Percentiles rank a stretch among this genome's conserved stretches.
Evolutionary conservation across 1,140 invertebrate species (phyloP).

Genomic region (Lamellibrachia luymesi): DNA sequence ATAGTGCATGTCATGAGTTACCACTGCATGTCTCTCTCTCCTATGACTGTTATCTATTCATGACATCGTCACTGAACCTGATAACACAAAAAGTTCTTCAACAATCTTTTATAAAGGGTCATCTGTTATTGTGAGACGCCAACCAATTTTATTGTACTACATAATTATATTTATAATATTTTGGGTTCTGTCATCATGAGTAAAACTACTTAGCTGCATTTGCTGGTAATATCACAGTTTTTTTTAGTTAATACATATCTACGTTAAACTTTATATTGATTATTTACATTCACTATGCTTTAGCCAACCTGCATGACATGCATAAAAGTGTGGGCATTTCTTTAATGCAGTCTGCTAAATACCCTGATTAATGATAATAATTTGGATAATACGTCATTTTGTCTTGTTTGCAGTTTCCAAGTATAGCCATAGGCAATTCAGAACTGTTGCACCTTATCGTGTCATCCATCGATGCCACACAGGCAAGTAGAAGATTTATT

Average conservation of each 20-base stretch:
- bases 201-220: no score
- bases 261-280: neutral
- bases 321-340: neutral
- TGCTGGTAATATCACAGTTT: neutral
- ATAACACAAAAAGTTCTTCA: neutral
- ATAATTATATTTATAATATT: neutral
- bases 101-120: neutral
- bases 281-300: neutral
- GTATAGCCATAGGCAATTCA: conserved; percentile 79
- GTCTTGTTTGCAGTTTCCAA: conserved; percentile 69
- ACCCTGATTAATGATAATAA: neutral
- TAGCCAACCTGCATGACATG: neutral
- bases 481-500: conserved; percentile 52
- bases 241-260: neutral
- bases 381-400: conserved; percentile 11
- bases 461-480: conserved; percentile 81
- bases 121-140: neutral
- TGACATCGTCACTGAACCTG: no score
- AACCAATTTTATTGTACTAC: neutral
- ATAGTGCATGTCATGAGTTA: neutral
- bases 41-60: no score
- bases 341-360: neutral
- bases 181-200: no score
- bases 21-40: neutral
- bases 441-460: conserved; percentile 83